Base-by-base conservation (phyloP, 2,797 vertebrate species). In the Ficedula albicollis region DNA sequence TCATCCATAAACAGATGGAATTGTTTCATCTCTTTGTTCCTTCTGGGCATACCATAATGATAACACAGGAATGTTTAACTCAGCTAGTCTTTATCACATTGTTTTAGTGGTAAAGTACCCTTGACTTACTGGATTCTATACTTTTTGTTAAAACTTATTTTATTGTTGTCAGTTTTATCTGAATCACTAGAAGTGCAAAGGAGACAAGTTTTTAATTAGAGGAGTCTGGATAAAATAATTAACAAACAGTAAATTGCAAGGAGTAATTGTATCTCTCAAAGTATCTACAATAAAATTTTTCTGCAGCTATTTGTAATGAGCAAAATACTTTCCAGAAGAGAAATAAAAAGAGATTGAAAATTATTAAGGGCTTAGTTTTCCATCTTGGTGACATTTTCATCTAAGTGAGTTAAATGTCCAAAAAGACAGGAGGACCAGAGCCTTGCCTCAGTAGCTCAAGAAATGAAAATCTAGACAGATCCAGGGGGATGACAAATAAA, bases 181-280 rank as follows among this genome's bases (percentile, higher is more conserved):
- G 66, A 89, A 48, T 51, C 41, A 64, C 30, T 58, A 62, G 51
- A 64, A 18, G 23, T 85, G 64, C 41, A 90, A 95, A 95, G 49
- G 75, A 80, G 30, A 84, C 46, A 80, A 85, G 64, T n/a, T 91
- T 93, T 92, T 92, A 89, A 93, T 92, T 89, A 96, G 84, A 78
- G 23, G 54, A 87, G 34, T 79, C 75, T 26, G 34, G 43, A 86
- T 78, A 80, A 95, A 95, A 94, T 91, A 93, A 94, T 96, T 96
- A 97, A 88, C 79, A 92, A 95, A 80, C 29, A 89, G n/a, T 89
- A 89, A 84, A 95, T 72, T 91, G 58, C 54, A 95, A 80, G 49
- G 49, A 91, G 92, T 94, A 92, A 80, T 54, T 39, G 0, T 87
- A 91, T 94, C 94, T 91, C 68, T 86, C 27, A 44, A 80, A 95